Evolutionary conservation across 2,113 vertebrate species (phyloP), one percentile per base, ranked within the genome.

Genomic region (Colaptes auratus): DNA sequence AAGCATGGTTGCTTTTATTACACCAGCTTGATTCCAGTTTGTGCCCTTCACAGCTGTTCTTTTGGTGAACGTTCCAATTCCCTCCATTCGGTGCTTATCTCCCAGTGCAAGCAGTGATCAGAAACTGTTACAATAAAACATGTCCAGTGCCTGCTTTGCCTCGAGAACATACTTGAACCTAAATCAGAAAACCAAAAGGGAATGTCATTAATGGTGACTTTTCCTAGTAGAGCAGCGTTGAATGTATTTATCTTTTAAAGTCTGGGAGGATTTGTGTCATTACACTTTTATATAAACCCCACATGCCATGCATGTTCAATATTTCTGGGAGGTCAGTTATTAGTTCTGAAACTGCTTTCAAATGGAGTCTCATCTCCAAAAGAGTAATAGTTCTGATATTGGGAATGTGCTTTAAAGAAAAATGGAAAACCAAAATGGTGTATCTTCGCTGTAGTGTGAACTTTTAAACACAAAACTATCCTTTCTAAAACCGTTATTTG

Each of bases 91-190:
- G 39, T 75, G 76, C 79, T 94, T 53, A 12, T 72, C 35, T 81
- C 46, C 31, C 82, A 60, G 42, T 27, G 33, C 64, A 74, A 60
- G 56, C 82, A 89, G n/a, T 72, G 78, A 55, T 5, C 18, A 44
- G 69, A 52, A 81, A 31, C 65, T 58, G 25, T 81, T 81, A 75
- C 1, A 61, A 18, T 63, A 42, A 67, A 82, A 66, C 3, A 8
- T 69, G 31, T 86, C 72, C 64, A 61, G 36, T 89, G 80, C 90
- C 76, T 91, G 39, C 84, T 94, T 89, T 65, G 73, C 65, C 71
- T 95, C 36, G 55, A 78, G 77, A 95, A 81, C 52, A 39, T 95
- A 82, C 89, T 92, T 90, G 93, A 96, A 88, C 82, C 70, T 86
- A 93, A 95, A 90, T 73, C 61, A 94, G 82, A 95, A 90, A 93